These are phyloP conservation scores for Camelus bactrianus DNA, from an alignment of 2,113 vertebrate species.

Conservation along the genomic window DNA sequence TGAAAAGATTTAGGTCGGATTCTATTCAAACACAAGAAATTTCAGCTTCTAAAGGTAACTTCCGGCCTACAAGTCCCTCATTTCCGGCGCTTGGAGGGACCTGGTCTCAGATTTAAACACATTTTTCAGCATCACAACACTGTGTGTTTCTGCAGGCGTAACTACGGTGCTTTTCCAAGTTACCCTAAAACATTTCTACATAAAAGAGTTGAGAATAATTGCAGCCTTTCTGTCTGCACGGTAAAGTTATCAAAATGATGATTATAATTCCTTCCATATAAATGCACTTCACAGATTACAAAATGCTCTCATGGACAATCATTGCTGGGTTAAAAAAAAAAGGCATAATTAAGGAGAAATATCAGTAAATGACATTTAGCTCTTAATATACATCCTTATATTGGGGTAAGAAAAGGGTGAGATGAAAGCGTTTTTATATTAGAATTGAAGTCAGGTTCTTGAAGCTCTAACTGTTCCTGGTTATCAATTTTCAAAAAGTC, in stretches of 20 bases:
- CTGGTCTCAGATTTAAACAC: not conserved
- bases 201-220: slow-evolving; percentile 12
- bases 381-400: not conserved
- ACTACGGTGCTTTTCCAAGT: not conserved
- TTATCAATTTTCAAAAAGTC: slow-evolving; percentile 52
- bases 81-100: not conserved
- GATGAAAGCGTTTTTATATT: slow-evolving; percentile 42
- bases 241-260: not conserved
- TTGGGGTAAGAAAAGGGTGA: not conserved
- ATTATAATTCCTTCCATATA: not conserved
- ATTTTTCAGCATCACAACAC: no score
- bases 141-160: not conserved
- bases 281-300: not conserved
- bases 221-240: not conserved
- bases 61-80: not conserved
- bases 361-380: slow-evolving; percentile 40
- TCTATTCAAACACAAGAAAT: not conserved
- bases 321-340: not conserved
- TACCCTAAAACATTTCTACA: not conserved
- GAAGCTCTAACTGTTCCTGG: slow-evolving; percentile 59
- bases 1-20: not conserved
- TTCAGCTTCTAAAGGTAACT: not conserved
- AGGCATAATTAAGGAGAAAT: slow-evolving; percentile 52
- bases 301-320: not conserved
- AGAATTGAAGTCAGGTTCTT: slow-evolving; percentile 55